Evolutionary conservation across 2,888 invertebrate genomes (phyloP).

Genomic region (Caenorhabditis drosophilae): DNA sequence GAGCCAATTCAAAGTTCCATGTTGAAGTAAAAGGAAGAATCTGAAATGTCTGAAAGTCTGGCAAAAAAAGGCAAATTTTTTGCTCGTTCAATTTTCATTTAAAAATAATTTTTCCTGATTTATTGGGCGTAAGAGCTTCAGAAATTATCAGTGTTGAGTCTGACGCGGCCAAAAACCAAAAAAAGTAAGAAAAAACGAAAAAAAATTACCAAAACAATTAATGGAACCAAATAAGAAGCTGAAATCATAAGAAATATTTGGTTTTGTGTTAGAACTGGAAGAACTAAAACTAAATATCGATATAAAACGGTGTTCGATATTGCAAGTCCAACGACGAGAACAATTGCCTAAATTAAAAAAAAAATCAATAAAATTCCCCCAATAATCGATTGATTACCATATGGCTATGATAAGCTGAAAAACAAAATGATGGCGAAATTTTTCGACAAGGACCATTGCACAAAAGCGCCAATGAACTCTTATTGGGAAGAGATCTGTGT

Average conservation of each 20-base stretch:
- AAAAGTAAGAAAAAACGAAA: no score
- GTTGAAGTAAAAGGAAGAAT: conserved; percentile 18
- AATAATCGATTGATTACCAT: not conserved
- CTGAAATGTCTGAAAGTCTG: conserved; percentile 2
- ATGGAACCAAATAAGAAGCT: conserved; percentile 13
- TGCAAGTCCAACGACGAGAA: conserved; percentile 7
- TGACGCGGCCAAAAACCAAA: no score
- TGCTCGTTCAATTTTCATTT: not conserved
- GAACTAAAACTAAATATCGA: conserved; percentile 22
- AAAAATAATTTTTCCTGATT: no score
- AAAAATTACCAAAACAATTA: conserved; percentile 8
- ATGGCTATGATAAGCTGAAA: not conserved
- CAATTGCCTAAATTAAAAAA: no score
- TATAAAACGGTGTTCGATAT: conserved; percentile 23
- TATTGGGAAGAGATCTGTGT: no score
- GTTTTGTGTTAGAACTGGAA: conserved; percentile 6
- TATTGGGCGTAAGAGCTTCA: no score
- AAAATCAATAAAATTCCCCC: no score
- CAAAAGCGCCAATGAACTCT: no score
- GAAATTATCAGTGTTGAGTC: no score
- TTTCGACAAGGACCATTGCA: no score
- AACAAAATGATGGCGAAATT: no score
- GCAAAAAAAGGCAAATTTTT: not conserved
- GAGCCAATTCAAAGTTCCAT: conserved; percentile 17
- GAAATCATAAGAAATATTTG: conserved; percentile 20